phyloP scores from a whole-genome alignment of 2,113 vertebrate species.

The Istiophorus platypterus region DNA sequence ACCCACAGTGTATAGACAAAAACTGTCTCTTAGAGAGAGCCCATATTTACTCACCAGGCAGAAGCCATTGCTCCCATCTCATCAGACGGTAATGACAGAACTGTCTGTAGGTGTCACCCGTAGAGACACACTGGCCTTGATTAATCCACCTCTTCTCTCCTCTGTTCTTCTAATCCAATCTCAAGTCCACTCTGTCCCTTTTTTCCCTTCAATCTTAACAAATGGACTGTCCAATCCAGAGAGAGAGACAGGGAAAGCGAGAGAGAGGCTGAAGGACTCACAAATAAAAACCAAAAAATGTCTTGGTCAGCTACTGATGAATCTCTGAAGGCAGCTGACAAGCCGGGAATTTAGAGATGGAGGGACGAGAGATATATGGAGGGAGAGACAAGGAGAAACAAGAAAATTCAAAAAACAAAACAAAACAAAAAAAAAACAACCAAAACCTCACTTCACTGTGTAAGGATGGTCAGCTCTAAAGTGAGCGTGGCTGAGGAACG shows the following conservation, averaged over 20 bases:
- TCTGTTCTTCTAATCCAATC: conserved; percentile 68
- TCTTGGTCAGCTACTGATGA: conserved; percentile 65
- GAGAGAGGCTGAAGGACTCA: conserved; percentile 20
- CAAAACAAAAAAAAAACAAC: conserved; percentile 24
- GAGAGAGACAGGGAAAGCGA: conserved; percentile 21
- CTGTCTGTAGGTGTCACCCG: conserved; percentile 67
- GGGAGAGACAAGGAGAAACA: conserved; percentile 31
- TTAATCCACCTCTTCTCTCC: conserved; percentile 69
- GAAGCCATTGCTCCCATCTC: conserved; percentile 32
- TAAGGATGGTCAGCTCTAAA: conserved; percentile 24
- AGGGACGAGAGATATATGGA: conserved; percentile 55
- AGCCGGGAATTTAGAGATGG: conserved; percentile 13
- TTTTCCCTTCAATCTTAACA: conserved; percentile 52
- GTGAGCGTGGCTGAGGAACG: conserved; percentile 44
- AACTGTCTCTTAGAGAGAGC: conserved; percentile 24
- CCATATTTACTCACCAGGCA: conserved; percentile 50
- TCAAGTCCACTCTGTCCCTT: conserved; percentile 60
- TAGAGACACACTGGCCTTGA: conserved; percentile 61
- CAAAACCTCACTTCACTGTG: conserved; percentile 25
- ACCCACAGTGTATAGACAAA: conserved; percentile 11
- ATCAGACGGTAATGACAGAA: conserved; percentile 68
- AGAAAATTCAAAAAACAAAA: conserved; percentile 2
- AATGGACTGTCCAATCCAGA: conserved; percentile 59
- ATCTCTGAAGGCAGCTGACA: conserved; percentile 46
- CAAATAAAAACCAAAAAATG: conserved; percentile 45